Base-by-base conservation (phyloP, 2,888 invertebrate species). In the Dicyrtomina minuta region DNA sequence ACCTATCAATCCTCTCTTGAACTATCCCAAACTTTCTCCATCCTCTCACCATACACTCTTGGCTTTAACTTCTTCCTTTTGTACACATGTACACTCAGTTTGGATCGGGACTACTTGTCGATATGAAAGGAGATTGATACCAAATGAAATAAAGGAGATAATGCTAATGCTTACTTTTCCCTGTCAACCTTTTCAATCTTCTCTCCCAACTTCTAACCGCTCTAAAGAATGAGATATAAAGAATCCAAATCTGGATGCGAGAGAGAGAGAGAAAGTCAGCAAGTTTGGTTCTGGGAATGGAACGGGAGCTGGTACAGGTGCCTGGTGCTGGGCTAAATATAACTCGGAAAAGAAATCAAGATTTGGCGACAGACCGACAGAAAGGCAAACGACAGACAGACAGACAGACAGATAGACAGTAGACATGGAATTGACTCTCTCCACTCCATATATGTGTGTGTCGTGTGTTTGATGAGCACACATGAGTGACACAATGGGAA, bases 111-210 rank as follows among this genome's bases (percentile, higher is more conserved):
- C 22, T 33, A 3, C 33, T 33, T 33, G 12, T 13, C 51, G n/a
- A 15, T n/a, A 51, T 12, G 17, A 10, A 17, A 17, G 51, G 22
- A 17, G n/a, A 22, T 17, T 51, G 20, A 22, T 17, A 22, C 33
- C 17, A 51, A 51, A 51, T 51, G 41, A 60, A 60, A 41, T 60
- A 43, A 60, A 60, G 41, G 60, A 43, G 60, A 60, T 41, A 43
- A 60, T 43, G 41, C 24, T 17, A 6, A 41, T 41, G 17, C 51
- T 17, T 51, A 10, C 51, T 15, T 33, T 33, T 17, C 22, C 13
- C 51, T 51, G 17, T 51, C 51, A 51, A 22, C 51, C 22, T 22
- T 20, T 15, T 17, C 51, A 17, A 22, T 22, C 17, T 51, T 51
- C n/a, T 46, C 4, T n/a, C n/a, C n/a, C n/a, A 33, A 3, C 33